Evolutionary conservation across 2,113 vertebrate genomes (phyloP).

Genomic region (Dipodomys ordii): DNA sequence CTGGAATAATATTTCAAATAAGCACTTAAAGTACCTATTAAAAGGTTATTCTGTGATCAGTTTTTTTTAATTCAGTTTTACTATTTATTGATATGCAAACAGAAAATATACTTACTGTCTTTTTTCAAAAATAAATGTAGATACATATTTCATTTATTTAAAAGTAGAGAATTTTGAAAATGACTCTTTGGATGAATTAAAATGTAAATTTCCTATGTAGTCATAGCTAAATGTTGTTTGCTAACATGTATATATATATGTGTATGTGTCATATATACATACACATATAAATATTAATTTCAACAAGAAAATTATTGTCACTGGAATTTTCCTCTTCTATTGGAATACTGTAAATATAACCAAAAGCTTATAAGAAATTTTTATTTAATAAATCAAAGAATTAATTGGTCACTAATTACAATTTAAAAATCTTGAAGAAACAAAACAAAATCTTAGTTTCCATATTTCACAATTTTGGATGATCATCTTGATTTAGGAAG

Average conservation of each 20-base stretch:
- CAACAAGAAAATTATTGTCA: not conserved
- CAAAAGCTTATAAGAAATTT: not conserved
- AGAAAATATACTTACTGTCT: not conserved
- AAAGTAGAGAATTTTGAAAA: not conserved
- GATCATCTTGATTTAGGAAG: not conserved
- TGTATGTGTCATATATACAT: too few species aligned
- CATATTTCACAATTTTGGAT: not conserved
- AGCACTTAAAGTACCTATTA: not conserved
- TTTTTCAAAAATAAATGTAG: not conserved
- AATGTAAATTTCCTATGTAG: not conserved
- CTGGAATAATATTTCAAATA: not conserved
- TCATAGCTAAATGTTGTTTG: not conserved
- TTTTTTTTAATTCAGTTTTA: not conserved
- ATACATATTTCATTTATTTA: not conserved
- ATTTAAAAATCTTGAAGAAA: not conserved
- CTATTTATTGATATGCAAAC: not conserved
- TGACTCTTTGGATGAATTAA: conserved; percentile 15
- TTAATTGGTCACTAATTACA: not conserved
- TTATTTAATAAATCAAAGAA: not conserved
- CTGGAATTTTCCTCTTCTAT: not conserved
- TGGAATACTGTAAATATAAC: not conserved
- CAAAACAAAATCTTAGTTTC: not conserved
- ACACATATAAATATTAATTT: not conserved
- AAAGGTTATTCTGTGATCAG: not conserved
- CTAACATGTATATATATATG: not conserved